Evolutionary conservation across 2,113 vertebrate genomes (phyloP).

Genomic region (Onychostruthus taczanowskii): DNA sequence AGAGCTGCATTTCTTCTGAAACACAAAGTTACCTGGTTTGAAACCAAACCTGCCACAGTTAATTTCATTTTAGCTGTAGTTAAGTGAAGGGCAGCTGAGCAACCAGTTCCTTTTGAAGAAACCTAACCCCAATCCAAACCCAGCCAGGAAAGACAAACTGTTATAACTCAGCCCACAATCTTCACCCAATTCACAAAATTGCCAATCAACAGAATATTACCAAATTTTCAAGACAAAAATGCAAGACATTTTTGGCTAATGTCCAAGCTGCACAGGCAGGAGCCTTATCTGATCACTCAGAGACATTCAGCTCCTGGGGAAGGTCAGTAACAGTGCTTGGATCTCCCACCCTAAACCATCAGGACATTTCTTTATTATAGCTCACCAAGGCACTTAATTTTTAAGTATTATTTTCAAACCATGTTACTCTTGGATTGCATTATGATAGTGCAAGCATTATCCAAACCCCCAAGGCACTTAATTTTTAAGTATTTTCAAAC

Average conservation of each 20-base stretch:
- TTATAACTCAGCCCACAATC: neutral
- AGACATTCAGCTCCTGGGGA: neutral
- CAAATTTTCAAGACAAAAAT: neutral
- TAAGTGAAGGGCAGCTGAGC: neutral
- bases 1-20: neutral
- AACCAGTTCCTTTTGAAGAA: neutral
- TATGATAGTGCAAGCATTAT: neutral
- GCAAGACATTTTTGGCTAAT: neutral
- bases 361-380: neutral
- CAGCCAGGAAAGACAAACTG: neutral
- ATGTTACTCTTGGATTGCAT: neutral
- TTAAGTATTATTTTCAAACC: neutral
- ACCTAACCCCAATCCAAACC: too few species aligned
- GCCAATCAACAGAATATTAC: neutral
- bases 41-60: neutral
- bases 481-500: neutral
- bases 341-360: neutral
- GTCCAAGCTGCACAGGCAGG: neutral
- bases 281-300: neutral
- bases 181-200: neutral
- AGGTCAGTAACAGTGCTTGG: neutral
- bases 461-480: neutral
- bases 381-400: neutral
- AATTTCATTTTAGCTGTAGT: neutral
- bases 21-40: neutral